Conservation (phyloP, 2,113 vertebrate species). For the Halichoerus grypus region DNA sequence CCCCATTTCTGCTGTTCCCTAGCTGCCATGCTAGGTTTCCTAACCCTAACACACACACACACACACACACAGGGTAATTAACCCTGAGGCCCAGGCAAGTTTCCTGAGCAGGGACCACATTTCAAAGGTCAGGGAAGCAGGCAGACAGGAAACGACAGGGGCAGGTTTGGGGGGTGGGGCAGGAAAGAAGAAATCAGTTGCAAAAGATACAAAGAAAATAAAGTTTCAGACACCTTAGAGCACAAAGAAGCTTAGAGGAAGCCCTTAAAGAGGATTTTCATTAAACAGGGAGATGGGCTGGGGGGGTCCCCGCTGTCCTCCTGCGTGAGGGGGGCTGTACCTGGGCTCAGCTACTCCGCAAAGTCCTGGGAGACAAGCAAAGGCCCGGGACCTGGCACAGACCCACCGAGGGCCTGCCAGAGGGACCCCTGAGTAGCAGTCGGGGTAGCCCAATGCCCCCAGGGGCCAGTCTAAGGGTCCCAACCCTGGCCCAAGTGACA, state of each 20-base stretch:
- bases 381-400: neutral
- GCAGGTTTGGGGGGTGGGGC: neutral
- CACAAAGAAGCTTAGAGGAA: neutral
- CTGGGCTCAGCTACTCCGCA: neutral
- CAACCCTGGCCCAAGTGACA: neutral
- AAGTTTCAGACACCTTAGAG: neutral
- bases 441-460: neutral
- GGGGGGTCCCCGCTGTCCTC: neutral
- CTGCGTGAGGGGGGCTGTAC: accelerated
- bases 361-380: neutral
- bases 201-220: neutral
- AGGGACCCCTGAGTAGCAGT: neutral
- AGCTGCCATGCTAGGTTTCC: neutral
- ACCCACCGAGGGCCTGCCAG: neutral
- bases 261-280: neutral
- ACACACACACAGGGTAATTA: slow-evolving; percentile 45
- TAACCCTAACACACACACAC: neutral
- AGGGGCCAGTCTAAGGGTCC: neutral
- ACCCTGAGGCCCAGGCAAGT: slow-evolving; percentile 22
- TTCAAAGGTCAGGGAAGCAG: slow-evolving; percentile 65
- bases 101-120: slow-evolving; percentile 59
- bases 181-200: slow-evolving; percentile 64
- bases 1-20: neutral
- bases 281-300: neutral
- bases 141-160: slow-evolving; percentile 30